phyloP scores from a whole-genome alignment of 2,797 vertebrate genomes.

The Heterohyrax brucei region DNA sequence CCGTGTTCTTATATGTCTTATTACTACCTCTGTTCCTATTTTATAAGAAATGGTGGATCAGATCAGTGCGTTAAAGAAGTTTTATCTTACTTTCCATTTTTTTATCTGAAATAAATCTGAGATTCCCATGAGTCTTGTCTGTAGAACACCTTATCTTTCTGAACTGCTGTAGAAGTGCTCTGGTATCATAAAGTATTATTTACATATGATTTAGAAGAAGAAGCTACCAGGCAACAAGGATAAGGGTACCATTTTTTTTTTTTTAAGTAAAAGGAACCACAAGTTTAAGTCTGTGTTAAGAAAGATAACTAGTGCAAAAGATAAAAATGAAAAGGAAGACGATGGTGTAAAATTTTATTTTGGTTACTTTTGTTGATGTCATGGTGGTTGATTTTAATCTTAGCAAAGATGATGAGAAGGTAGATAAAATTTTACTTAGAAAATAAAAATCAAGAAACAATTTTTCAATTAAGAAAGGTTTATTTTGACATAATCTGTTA shows the following conservation, averaged over 20 bases:
- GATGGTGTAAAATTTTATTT: not conserved
- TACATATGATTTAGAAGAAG: not conserved
- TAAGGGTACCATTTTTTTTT: not conserved
- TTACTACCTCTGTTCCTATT: not conserved
- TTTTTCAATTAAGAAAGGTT: not conserved
- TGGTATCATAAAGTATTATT: constrained; percentile 13
- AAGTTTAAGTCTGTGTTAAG: constrained; percentile 26
- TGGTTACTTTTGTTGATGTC: not conserved
- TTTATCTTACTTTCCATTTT: not conserved
- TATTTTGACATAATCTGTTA: constrained; percentile 37
- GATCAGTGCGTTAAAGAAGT: not conserved
- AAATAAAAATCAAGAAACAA: not conserved
- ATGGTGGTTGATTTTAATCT: not conserved
- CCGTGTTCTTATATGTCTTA: not conserved
- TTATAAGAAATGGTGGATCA: not conserved
- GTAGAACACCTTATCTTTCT: not conserved
- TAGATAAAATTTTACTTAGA: not conserved
- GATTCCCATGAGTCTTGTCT: not conserved
- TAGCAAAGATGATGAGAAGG: constrained; percentile 11
- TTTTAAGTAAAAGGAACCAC: not conserved
- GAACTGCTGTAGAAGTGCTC: constrained; percentile 22
- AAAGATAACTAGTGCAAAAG: not conserved
- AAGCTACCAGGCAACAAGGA: not conserved
- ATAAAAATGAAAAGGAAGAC: not conserved
- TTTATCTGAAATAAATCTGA: not conserved